Conservation (phyloP, 2,888 invertebrate genomes). For the Leptinotarsa peninsularis region DNA sequence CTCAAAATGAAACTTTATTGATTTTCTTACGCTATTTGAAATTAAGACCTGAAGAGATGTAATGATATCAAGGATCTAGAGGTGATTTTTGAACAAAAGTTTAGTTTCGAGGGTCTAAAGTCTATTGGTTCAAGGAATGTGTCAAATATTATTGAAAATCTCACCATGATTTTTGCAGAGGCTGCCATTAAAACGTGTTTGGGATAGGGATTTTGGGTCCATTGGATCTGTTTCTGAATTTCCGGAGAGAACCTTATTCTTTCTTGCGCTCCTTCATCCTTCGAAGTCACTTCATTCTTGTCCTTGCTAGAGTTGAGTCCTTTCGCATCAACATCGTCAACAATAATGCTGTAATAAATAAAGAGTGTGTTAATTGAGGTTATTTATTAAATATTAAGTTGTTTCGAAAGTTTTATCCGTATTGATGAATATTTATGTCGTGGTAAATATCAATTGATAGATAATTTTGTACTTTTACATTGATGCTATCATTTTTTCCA, state of each 20-base stretch:
- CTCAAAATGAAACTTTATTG: too few species aligned
- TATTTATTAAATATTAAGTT: background rate
- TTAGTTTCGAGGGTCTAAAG: too few species aligned
- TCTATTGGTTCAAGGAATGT: background rate
- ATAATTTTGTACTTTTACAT: too few species aligned
- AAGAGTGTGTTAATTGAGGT: background rate
- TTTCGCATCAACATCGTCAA: conserved; percentile 62
- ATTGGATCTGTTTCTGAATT: conserved; percentile 10
- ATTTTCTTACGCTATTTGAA: too few species aligned
- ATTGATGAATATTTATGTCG: background rate
- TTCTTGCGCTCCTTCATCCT: conserved; percentile 34
- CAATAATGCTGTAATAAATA: conserved; percentile 57
- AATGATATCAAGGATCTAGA: too few species aligned
- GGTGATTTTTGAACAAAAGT: too few species aligned
- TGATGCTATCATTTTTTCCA: too few species aligned
- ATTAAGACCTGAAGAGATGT: too few species aligned
- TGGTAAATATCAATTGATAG: too few species aligned
- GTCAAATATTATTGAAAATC: background rate
- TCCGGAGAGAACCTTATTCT: conserved; percentile 28
- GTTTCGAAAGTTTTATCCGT: background rate
- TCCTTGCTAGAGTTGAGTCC: conserved; percentile 38
- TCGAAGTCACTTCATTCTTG: background rate
- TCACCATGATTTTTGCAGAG: conserved; percentile 29
- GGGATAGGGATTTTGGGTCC: conserved; percentile 52
- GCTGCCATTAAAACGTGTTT: conserved; percentile 45